A percentile compares a stretch with the other conserved stretches of the same genome.
Conservation (phyloP, 2,888 invertebrate species). For the Ischnus inquisitorius region DNA sequence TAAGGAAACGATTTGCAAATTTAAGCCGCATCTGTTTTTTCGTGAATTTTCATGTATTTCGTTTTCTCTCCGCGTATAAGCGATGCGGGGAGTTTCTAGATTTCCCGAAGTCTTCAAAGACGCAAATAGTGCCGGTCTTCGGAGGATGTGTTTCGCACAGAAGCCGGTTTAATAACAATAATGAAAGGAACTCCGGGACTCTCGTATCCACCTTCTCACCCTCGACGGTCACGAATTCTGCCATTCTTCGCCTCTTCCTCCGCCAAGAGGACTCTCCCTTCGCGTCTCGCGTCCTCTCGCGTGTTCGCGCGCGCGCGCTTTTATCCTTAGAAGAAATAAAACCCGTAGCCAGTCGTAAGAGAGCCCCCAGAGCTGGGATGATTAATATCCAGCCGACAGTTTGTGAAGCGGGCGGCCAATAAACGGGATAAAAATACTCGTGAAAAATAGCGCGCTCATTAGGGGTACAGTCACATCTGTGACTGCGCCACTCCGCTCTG, state of each 20-base stretch:
- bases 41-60: neutral
- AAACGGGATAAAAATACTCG: slow-evolving; percentile 86
- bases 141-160: slow-evolving; percentile 47
- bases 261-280: slow-evolving; percentile 46
- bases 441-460: slow-evolving; percentile 86
- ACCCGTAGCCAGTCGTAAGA: slow-evolving; percentile 78
- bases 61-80: neutral
- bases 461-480: slow-evolving; percentile 85
- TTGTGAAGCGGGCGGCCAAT: slow-evolving; percentile 85
- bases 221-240: slow-evolving; percentile 54
- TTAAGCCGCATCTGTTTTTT: too few species aligned
- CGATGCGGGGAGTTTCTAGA: neutral
- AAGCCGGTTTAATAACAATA: slow-evolving; percentile 70
- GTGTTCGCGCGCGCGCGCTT: slow-evolving; percentile 73
- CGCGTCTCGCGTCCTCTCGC: slow-evolving; percentile 56
- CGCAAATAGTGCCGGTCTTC: neutral
- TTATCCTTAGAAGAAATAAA: slow-evolving; percentile 83
- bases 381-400: slow-evolving; percentile 86
- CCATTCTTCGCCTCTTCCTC: slow-evolving; percentile 51
- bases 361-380: slow-evolving; percentile 79
- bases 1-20: too few species aligned
- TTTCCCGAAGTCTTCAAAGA: slow-evolving; percentile 37
- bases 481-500: slow-evolving; percentile 75
- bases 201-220: slow-evolving; percentile 42
- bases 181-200: slow-evolving; percentile 63